phyloP scores from a whole-genome alignment of 2,113 vertebrate species.

The Marmota flaviventris region DNA sequence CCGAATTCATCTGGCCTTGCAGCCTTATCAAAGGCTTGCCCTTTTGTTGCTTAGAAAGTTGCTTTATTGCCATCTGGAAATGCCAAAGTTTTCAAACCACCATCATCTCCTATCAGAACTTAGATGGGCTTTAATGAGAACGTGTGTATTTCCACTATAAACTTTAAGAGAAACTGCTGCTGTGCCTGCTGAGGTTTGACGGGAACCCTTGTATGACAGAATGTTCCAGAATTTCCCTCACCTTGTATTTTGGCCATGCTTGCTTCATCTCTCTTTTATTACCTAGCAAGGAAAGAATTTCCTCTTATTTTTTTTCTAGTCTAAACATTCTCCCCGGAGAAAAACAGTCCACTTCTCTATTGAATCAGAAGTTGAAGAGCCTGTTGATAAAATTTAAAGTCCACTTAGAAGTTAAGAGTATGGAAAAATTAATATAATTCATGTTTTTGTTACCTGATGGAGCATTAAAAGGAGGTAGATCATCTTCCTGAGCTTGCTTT shows the following conservation, averaged over 20 bases:
- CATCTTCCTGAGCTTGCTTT: neutral
- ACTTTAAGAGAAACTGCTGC: slow-evolving; percentile 9
- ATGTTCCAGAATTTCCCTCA: neutral
- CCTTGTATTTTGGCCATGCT: neutral
- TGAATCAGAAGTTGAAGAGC: slow-evolving; percentile 57
- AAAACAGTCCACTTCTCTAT: slow-evolving; percentile 46
- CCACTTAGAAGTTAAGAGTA: slow-evolving; percentile 56
- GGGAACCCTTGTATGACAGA: neutral
- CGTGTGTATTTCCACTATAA: slow-evolving; percentile 46
- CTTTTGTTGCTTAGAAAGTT: slow-evolving; percentile 53
- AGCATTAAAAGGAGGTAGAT: neutral
- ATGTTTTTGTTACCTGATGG: slow-evolving; percentile 29
- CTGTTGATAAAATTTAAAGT: slow-evolving; percentile 63
- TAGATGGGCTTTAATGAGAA: slow-evolving; percentile 16
- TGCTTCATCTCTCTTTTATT: slow-evolving; percentile 60
- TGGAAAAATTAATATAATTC: slow-evolving; percentile 1
- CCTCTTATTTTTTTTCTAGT: slow-evolving; percentile 38
- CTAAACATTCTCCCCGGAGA: slow-evolving; percentile 56
- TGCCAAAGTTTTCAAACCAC: neutral
- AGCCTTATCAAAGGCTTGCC: slow-evolving; percentile 6
- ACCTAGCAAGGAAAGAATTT: slow-evolving; percentile 75
- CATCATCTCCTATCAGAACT: neutral
- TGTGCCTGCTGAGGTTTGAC: neutral
- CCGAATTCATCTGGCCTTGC: neutral
- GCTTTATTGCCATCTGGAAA: slow-evolving; percentile 57